These are phyloP conservation scores for Microcebus jonahi DNA, from an alignment of 2,113 vertebrate genomes.

Conservation along the genomic window DNA sequence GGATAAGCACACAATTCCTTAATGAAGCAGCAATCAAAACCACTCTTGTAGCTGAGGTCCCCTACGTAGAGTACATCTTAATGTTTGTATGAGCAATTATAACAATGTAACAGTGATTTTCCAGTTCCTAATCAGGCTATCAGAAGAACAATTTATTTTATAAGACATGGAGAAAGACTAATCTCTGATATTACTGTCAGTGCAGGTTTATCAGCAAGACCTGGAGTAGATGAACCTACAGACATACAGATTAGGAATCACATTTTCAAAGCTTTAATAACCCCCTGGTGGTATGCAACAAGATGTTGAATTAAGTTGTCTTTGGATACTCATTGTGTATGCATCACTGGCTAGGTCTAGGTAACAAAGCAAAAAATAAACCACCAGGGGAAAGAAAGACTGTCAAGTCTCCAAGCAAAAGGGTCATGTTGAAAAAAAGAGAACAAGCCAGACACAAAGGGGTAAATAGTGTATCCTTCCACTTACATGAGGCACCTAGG, in stretches of 20 bases:
- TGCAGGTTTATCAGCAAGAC: conserved; percentile 58
- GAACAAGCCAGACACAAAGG: not conserved
- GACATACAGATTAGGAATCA: conserved; percentile 41
- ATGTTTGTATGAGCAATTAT: not conserved
- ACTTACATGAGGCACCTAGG: not conserved
- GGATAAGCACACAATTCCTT: not conserved
- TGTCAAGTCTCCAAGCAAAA: not conserved
- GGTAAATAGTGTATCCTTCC: not conserved
- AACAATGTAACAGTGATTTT: conserved; percentile 40
- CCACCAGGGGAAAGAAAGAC: not conserved
- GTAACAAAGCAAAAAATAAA: conserved; percentile 37
- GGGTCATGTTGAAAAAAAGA: not conserved
- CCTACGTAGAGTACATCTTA: not conserved
- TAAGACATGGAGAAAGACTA: conserved; percentile 32
- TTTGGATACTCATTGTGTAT: not conserved
- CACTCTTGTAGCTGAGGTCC: not conserved
- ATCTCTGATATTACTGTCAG: not conserved
- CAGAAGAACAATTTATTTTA: conserved; percentile 57
- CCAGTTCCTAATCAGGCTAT: conserved; percentile 36
- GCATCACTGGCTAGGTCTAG: not conserved
- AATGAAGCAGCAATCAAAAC: not conserved
- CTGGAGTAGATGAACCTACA: conserved; percentile 53
- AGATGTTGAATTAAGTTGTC: not conserved
- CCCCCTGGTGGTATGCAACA: not conserved
- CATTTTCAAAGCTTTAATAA: conserved; percentile 28